Percentiles rank a stretch among this genome's conserved stretches.
Evolutionary conservation across 2,113 vertebrate genomes (phyloP).

Genomic region (Tetrax tetrax): DNA sequence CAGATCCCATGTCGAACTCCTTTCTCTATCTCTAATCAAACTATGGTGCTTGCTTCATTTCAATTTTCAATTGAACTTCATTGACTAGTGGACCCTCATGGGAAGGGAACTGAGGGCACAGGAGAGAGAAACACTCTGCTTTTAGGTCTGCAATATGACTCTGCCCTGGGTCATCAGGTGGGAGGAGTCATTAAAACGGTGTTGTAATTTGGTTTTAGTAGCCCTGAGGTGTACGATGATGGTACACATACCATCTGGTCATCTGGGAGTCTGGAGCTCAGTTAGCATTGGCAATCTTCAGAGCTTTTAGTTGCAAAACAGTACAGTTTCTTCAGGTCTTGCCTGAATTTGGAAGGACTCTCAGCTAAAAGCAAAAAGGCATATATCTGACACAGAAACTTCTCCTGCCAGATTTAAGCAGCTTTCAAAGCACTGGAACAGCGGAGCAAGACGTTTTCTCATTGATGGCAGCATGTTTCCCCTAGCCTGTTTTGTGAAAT

Average conservation of each 20-base stretch:
- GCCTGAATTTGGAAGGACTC: background rate
- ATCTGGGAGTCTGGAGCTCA: background rate
- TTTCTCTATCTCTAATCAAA: background rate
- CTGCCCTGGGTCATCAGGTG: background rate
- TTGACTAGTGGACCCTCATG: background rate
- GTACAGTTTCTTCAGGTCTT: background rate
- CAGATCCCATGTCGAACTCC: background rate
- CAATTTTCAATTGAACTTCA: background rate
- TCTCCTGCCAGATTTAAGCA: background rate
- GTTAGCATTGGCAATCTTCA: background rate
- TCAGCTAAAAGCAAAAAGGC: background rate
- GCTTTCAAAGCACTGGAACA: background rate
- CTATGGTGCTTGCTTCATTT: background rate
- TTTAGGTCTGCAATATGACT: background rate
- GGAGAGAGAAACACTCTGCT: background rate
- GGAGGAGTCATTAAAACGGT: background rate
- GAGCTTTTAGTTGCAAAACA: background rate
- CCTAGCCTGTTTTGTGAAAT: background rate
- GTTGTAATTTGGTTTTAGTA: background rate
- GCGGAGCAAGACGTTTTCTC: background rate
- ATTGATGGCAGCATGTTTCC: background rate
- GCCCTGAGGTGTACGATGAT: background rate
- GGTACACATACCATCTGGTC: fast-evolving
- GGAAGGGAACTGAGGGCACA: background rate
- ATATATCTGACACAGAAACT: background rate